Base-by-base conservation (phyloP, 1,140 invertebrate species). In the Orussus abietinus region DNA sequence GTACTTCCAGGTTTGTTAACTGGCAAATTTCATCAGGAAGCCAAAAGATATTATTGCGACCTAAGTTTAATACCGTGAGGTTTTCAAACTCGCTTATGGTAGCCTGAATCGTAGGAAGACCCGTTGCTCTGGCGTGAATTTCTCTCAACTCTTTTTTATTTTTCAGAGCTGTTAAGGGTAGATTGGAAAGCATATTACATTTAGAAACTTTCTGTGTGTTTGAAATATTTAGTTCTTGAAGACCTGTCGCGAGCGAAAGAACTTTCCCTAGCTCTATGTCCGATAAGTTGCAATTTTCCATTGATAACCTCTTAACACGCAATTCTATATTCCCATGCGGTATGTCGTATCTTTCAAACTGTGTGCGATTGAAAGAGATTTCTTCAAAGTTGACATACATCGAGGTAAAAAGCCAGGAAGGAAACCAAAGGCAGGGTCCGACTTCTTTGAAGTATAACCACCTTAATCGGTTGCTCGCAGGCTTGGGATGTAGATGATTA, bases 1-100 rank as follows among this genome's bases (percentile, higher is more conserved):
- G 32, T 0, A 47, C 13, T 12, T 51, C 32, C 7, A 68, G 46
- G 5, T 58, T 53, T 1, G 26, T 22, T 10, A 68, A 47, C 1
- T 15, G n/a, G 10, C 47, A 48, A 22, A 66, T 51, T 34, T 64
- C 57, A 7, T 62, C 26, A 1, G 60, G 57, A 6, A 68, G 28
- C 40, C 52, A 58, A 9, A 28, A 29, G 2, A 68, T 40, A 14
- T 12, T 21, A 39, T 64, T 68, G 0, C 2, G 11, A 5, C 54
- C 44, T 2, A 65, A 3, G 25, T 68, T 42, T 1, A 66, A 4
- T 5, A 17, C 30, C 0, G 36, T 47, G 3, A 69, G 21, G 40
- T 59, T 62, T 4, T 4, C 1, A 13, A 62, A 58, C 1, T 38
- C 17, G 0, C 30, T n/a, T 9, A 66, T 60, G 0, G 2, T 37